These are phyloP conservation scores for Paramormyrops hopkinsi DNA, from an alignment of 2,797 vertebrate genomes.

Conservation along the genomic window DNA sequence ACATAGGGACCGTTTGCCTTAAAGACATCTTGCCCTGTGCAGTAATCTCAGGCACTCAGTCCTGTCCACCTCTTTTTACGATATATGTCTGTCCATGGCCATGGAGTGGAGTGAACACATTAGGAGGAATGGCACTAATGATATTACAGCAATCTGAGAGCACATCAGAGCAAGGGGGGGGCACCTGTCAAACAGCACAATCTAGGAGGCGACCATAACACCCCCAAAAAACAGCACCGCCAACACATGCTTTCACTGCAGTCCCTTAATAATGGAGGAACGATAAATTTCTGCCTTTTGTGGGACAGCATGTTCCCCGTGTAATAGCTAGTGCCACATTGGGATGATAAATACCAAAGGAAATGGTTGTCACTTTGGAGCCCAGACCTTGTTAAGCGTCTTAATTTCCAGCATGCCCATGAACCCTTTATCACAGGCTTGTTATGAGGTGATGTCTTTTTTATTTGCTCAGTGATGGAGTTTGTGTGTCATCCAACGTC, in stretches of 20 bases:
- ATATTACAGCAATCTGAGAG: slow-evolving; percentile 92
- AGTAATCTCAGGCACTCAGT: slow-evolving; percentile 44
- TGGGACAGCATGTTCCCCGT: slow-evolving; percentile 61
- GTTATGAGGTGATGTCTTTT: slow-evolving; percentile 84
- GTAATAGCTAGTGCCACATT: slow-evolving; percentile 71
- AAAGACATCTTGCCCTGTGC: background rate
- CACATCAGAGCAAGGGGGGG: slow-evolving; percentile 82
- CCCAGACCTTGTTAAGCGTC: slow-evolving; percentile 83
- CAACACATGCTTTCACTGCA: slow-evolving; percentile 65
- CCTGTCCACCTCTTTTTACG: slow-evolving; percentile 55
- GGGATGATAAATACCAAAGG: slow-evolving; percentile 86
- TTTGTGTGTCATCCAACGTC: slow-evolving; percentile 77
- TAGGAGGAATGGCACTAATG: slow-evolving; percentile 96
- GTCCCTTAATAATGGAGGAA: slow-evolving; percentile 85
- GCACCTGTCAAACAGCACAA: slow-evolving; percentile 91
- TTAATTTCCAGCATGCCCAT: slow-evolving; percentile 81
- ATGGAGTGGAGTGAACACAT: slow-evolving; percentile 80
- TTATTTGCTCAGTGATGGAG: slow-evolving; percentile 78
- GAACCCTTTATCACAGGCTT: slow-evolving; percentile 85
- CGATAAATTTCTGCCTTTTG: slow-evolving; percentile 89
- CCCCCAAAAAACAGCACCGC: slow-evolving; percentile 83
- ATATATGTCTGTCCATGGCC: slow-evolving; percentile 76
- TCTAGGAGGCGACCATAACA: slow-evolving; percentile 83
- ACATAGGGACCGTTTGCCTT: background rate
- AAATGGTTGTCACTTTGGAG: slow-evolving; percentile 82